Conservation (phyloP, 2,113 vertebrate species). For the Lepus timidus region DNA sequence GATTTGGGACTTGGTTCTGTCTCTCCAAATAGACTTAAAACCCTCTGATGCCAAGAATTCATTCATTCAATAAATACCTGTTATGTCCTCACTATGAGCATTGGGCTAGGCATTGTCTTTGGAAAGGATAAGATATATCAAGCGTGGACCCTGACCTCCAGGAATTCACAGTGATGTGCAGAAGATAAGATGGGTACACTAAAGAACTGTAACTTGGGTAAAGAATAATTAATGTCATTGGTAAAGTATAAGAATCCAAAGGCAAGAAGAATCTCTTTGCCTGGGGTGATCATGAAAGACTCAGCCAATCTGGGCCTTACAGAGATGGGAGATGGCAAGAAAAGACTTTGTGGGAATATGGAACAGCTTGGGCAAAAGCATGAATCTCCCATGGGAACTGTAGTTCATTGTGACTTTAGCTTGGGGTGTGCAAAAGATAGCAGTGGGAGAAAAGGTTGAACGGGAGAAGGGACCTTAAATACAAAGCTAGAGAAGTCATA, state of each 20-base stretch:
- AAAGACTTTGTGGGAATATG: not conserved
- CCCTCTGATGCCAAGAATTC: not conserved
- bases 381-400: not conserved
- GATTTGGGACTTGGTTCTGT: not conserved
- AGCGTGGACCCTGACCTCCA: constrained; percentile 50
- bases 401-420: not conserved
- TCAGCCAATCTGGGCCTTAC: not conserved
- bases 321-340: not conserved
- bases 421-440: not conserved
- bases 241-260: constrained; percentile 26
- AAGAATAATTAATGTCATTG: not conserved
- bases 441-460: not conserved
- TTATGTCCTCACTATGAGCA: not conserved
- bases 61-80: not conserved
- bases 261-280: constrained; percentile 3
- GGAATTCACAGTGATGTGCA: constrained; percentile 26
- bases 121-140: not conserved
- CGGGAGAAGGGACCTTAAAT: not conserved
- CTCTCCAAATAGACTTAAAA: not conserved
- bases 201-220: constrained; percentile 26
- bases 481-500: not conserved
- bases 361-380: not conserved
- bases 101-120: not conserved
- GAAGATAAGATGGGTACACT: not conserved
- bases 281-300: not conserved